Percentiles rank a stretch among this genome's conserved stretches.
Evolutionary conservation across 2,888 invertebrate species (phyloP).

Genomic region (Scaeva pyrastri): DNA sequence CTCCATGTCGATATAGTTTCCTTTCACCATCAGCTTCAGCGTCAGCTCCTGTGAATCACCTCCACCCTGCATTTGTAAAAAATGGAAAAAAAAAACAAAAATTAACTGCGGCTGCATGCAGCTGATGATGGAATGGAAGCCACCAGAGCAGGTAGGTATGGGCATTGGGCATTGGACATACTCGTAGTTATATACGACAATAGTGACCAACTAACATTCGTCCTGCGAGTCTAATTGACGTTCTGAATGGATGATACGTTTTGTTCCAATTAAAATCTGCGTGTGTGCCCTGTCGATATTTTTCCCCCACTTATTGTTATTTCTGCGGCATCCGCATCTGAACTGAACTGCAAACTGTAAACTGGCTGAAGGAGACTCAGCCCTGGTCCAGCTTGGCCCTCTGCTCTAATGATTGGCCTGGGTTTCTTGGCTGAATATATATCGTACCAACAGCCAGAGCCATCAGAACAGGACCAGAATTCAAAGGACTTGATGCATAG

Average conservation of each 20-base stretch:
- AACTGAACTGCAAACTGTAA: not conserved
- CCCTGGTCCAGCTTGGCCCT: not conserved
- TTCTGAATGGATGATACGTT: slow-evolving; percentile 74
- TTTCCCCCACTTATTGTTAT: slow-evolving; percentile 62
- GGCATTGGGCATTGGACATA: too few relatives aligned
- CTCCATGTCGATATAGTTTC: not conserved
- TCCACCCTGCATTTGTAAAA: not conserved
- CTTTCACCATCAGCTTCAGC: not conserved
- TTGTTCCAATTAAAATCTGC: slow-evolving; percentile 76
- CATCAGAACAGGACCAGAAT: slow-evolving; percentile 18
- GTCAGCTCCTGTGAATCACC: not conserved
- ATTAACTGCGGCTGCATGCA: not conserved
- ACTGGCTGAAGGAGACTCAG: too few relatives aligned
- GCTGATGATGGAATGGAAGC: not conserved
- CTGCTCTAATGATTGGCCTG: slow-evolving; percentile 7
- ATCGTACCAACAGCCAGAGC: not conserved
- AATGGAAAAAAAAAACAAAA: slow-evolving; percentile 31
- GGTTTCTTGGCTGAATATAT: slow-evolving; percentile 45
- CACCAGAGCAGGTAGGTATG: not conserved
- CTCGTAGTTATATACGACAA: not conserved
- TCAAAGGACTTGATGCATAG: slow-evolving; percentile 29
- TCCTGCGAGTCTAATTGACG: slow-evolving; percentile 74
- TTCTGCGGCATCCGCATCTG: not conserved
- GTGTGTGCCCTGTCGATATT: slow-evolving; percentile 66
- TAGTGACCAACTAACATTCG: slow-evolving; percentile 66